Evolutionary conservation across 2,113 vertebrate genomes (phyloP).

Genomic region (Gopherus flavomarginatus): DNA sequence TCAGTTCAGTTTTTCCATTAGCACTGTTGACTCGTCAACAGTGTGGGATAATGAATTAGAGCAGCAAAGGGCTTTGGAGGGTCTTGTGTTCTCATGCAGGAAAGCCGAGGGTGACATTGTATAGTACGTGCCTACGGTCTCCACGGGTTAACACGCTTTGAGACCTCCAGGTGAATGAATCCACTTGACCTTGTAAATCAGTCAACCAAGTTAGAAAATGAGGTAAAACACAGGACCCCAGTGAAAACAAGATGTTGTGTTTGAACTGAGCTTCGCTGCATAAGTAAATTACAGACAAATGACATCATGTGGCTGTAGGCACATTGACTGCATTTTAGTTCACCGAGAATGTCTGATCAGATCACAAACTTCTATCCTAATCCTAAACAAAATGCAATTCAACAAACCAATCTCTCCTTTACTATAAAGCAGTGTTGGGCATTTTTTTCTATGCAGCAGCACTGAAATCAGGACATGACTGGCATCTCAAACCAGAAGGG

Average conservation of each 20-base stretch:
- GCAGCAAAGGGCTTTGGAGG: not conserved
- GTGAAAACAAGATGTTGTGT: not conserved
- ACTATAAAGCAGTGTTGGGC: too few relatives aligned
- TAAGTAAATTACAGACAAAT: not conserved
- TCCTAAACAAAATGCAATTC: not conserved
- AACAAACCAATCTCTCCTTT: not conserved
- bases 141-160: not conserved
- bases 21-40: not conserved
- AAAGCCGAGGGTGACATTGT: not conserved
- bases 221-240: not conserved
- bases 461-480: not conserved
- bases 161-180: not conserved
- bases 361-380: not conserved
- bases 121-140: fast-evolving
- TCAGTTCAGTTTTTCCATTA: not conserved
- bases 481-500: not conserved
- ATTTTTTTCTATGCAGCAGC: not conserved
- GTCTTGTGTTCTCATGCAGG: not conserved
- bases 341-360: not conserved
- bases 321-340: not conserved
- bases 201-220: not conserved
- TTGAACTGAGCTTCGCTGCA: not conserved
- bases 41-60: not conserved
- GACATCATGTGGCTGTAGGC: not conserved
- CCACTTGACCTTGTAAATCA: not conserved